Evolutionary conservation across 1,140 invertebrate species (phyloP).

Genomic region (Saxidomus purpurata): DNA sequence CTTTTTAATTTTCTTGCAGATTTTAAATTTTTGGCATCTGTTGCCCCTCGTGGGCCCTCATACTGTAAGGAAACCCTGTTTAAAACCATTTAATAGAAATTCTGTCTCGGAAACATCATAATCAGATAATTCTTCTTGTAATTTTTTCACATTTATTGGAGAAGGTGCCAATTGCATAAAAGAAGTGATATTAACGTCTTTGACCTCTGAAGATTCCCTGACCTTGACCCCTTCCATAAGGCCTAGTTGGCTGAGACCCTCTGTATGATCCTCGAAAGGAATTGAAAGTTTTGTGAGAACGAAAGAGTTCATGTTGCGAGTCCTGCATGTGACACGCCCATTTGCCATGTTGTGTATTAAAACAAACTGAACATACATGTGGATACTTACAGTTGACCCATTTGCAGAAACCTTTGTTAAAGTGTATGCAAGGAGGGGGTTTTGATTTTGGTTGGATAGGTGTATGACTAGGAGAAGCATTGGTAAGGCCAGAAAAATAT

Average conservation of each 20-base stretch:
- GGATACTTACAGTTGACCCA: not conserved
- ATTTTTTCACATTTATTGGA: no score
- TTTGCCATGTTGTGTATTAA: not conserved
- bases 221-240: no score
- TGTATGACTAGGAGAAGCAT: not conserved
- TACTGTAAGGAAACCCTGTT: not conserved
- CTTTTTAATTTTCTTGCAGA: conserved; percentile 37
- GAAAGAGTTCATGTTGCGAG: not conserved
- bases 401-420: not conserved
- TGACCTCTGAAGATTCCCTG: no score
- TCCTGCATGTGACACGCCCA: not conserved
- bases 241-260: no score
- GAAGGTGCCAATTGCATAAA: not conserved
- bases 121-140: no score
- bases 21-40: no score
- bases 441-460: not conserved
- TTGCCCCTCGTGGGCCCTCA: not conserved
- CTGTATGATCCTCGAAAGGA: no score
- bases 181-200: not conserved
- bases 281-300: not conserved
- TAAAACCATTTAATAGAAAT: conserved; percentile 47
- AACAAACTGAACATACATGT: not conserved
- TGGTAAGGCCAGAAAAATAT: not conserved
- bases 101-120: no score
- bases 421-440: not conserved